Evolutionary conservation across 1,140 invertebrate species (phyloP), one percentile per base, ranked within the genome.

Genomic region (Papilio machaon): DNA sequence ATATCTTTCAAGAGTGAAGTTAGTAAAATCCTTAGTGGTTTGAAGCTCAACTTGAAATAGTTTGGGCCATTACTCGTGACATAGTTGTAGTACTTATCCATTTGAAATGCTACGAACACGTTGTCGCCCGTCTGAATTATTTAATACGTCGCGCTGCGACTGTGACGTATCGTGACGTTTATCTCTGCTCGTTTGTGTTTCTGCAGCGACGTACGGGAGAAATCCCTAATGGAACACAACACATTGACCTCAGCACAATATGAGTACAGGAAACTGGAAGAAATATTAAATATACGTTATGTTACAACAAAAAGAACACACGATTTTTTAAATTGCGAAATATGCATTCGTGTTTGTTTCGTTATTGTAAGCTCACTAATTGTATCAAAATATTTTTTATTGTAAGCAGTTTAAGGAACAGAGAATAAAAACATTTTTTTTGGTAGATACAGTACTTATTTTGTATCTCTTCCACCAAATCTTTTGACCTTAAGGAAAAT

Each of bases 151-250:
- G 77, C 58, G 77, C 60, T 67, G 54, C 77, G 77, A 47, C 77
- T 67, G 58, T 79, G 77, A 79, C 77, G 60, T 67, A 67, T 79
- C 35, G 77, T 79, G 77, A 79, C 58, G 60, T 79, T 79, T 79
- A 79, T 79, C 75, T 52, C 30, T 43, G 13, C 47, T 54, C 54
- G 43, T 78, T 38, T 78, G 17, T 52, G 46, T 60, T 78, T 43
- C 52, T 67, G 38, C 43, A 60, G 38, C 19, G 77, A 47, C 52
- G 30, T 54, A 77, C 75, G 15, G 11, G 4, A 49, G 19, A 77
- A 58, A 77, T 38, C 19, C 75, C 75, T 77, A 54, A 52, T 19
- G 74, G 60, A 30, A 64, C 8, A 58, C 54, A 58, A 58, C 54
- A n/a, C 54, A 58, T 58, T 58, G 54, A 58, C 17, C 54, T 19